Evolutionary conservation across 1,140 invertebrate genomes (phyloP).

Genomic region (Lethrus apterus): DNA sequence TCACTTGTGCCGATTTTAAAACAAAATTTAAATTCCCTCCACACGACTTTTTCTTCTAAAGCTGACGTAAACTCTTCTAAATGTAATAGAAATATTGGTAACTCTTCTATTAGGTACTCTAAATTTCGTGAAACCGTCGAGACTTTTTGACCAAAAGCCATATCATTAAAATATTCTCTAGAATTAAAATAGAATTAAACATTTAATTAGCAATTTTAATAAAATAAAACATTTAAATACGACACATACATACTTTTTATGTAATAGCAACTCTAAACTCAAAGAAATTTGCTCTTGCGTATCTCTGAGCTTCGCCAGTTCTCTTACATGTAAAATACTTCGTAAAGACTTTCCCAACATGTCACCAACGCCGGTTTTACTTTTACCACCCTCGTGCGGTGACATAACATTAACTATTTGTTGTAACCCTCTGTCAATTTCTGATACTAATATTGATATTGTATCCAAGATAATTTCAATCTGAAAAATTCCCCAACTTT

Average conservation of each 20-base stretch:
- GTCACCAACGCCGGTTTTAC: slow-evolving; percentile 31
- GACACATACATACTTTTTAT: slow-evolving; percentile 39
- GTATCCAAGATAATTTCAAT: slow-evolving; percentile 49
- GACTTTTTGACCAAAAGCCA: slow-evolving; percentile 51
- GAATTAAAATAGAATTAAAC: slow-evolving; percentile 14
- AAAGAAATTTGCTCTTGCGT: slow-evolving; percentile 47
- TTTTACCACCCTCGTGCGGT: slow-evolving; percentile 30
- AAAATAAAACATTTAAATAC: background rate
- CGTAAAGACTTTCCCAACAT: slow-evolving; percentile 45
- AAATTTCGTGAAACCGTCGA: slow-evolving; percentile 53
- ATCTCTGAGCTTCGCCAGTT: slow-evolving; percentile 47
- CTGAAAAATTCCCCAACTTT: slow-evolving; percentile 27
- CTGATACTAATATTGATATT: slow-evolving; percentile 44
- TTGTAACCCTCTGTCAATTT: slow-evolving; percentile 47
- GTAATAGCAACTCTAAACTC: slow-evolving; percentile 43
- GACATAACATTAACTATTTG: slow-evolving; percentile 45
- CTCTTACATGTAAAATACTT: slow-evolving; percentile 43
- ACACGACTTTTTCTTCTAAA: slow-evolving; percentile 56
- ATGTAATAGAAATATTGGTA: slow-evolving; percentile 54
- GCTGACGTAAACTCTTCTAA: slow-evolving; percentile 54
- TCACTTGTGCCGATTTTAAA: slow-evolving; percentile 62
- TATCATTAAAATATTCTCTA: slow-evolving; percentile 54
- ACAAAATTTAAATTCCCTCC: slow-evolving; percentile 63
- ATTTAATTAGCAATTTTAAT: slow-evolving; percentile 12
- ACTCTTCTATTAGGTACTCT: slow-evolving; percentile 54